Conservation (phyloP, 2,797 vertebrate genomes). For the Myotis vivesi region DNA sequence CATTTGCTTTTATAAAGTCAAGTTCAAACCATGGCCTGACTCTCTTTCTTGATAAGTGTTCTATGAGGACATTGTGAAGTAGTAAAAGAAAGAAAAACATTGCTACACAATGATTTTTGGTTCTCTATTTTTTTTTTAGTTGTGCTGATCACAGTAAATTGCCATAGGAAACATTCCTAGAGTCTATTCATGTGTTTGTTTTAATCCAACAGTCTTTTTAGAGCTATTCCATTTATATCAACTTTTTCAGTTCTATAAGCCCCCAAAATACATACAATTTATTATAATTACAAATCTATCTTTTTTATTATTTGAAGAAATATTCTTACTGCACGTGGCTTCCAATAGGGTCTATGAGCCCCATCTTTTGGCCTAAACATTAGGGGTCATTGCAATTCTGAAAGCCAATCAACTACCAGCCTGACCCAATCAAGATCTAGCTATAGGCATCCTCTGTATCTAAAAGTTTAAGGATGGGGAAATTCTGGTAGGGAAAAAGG, state of each 20-base stretch:
- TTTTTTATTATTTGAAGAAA: neutral
- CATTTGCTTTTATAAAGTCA: neutral
- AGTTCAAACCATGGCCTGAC: neutral
- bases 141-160: neutral
- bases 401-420: neutral
- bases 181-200: neutral
- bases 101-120: neutral
- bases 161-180: neutral
- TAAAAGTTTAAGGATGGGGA: neutral
- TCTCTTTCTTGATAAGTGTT: neutral
- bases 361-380: neutral
- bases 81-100: neutral
- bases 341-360: neutral
- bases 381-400: neutral
- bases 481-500: neutral
- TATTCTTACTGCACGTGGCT: neutral
- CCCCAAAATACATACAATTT: neutral
- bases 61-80: neutral
- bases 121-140: neutral
- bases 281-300: neutral
- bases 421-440: neutral
- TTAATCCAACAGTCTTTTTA: neutral
- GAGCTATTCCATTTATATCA: neutral
- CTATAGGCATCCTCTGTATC: neutral
- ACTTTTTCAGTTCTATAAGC: neutral